Evolutionary conservation across 2,797 vertebrate species (phyloP), one percentile per base, ranked within the genome.

Genomic region (Muraenolepis orangiensis): DNA sequence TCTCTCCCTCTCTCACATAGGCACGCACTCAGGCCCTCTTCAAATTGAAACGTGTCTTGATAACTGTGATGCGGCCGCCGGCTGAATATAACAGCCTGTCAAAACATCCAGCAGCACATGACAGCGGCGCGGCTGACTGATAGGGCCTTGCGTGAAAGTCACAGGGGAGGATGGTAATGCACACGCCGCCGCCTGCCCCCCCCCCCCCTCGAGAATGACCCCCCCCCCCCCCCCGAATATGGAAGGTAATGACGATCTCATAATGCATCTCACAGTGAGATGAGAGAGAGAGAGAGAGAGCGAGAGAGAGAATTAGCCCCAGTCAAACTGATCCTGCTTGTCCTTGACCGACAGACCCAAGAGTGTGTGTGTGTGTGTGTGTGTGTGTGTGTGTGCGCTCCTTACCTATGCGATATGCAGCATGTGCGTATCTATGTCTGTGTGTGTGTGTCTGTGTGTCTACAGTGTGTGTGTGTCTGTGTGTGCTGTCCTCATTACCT

Each of bases 1-100:
- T 13, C 8, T 23, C 29, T 16, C 72, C 8, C 32, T 26, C 31
- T 36, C 26, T 4, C 51, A 34, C 20, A 29, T n/a, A 67, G 26
- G 28, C 66, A 68, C 69, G 23, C 61, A 71, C 11, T n/a, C n/a
- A n/a, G n/a, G 0, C 68, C 61, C 82, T 82, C 85, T 85, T 89
- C 71, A 88, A 88, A 91, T 87, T 89, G 87, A 91, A 91, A 87
- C 66, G 85, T 87, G 81, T 90, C 79, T 57, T 86, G 90, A 90
- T 88, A 84, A 81, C 84, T 72, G 85, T 73, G 28, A 79, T 85
- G 89, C 80, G 42, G 81, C 79, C 85, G 73, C 26, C 29, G 82
- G 85, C 82, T 70, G 84, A 88, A 82, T 91, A 87, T 89, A 85
- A 86, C 66, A 64, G 74, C 81, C 85, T 89, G 89, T 92, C 91